Conservation (phyloP, 2,888 invertebrate genomes). For the Acronicta psi region DNA sequence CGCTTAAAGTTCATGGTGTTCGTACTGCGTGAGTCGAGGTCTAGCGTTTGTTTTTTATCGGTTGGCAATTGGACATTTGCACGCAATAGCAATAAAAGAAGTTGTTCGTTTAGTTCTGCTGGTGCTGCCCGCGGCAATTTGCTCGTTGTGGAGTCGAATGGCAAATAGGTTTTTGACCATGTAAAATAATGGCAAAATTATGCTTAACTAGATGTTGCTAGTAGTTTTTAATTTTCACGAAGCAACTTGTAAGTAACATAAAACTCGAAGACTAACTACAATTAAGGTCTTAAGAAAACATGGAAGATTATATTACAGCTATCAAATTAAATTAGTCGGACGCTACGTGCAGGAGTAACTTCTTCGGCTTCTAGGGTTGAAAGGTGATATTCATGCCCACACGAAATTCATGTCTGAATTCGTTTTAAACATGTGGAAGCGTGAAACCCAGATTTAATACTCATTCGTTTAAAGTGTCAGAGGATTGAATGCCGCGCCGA, state of each 20-base stretch:
- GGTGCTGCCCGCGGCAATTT: constrained; percentile 31
- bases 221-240: not conserved
- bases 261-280: constrained; percentile 30
- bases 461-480: constrained; percentile 40
- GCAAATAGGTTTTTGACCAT: constrained; percentile 34
- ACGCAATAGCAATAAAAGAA: constrained; percentile 56
- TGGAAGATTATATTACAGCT: constrained; percentile 36
- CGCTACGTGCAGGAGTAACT: constrained; percentile 39
- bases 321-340: constrained; percentile 51
- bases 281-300: constrained; percentile 45
- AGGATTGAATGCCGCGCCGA: constrained; percentile 37
- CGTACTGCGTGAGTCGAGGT: constrained; percentile 29
- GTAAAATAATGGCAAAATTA: constrained; percentile 34
- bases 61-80: constrained; percentile 48
- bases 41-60: constrained; percentile 50
- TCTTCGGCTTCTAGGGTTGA: constrained; percentile 38
- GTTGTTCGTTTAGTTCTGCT: constrained; percentile 49
- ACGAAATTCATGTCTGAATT: constrained; percentile 32
- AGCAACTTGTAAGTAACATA: constrained; percentile 12
- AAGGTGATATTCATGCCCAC: constrained; percentile 44
- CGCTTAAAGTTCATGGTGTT: constrained; percentile 17
- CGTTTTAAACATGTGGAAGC: constrained; percentile 41
- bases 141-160: constrained; percentile 26
- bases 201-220: constrained; percentile 10
- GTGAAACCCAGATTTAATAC: constrained; percentile 46